Conservation (phyloP, 2,797 vertebrate species). For the Lates japonicus region DNA sequence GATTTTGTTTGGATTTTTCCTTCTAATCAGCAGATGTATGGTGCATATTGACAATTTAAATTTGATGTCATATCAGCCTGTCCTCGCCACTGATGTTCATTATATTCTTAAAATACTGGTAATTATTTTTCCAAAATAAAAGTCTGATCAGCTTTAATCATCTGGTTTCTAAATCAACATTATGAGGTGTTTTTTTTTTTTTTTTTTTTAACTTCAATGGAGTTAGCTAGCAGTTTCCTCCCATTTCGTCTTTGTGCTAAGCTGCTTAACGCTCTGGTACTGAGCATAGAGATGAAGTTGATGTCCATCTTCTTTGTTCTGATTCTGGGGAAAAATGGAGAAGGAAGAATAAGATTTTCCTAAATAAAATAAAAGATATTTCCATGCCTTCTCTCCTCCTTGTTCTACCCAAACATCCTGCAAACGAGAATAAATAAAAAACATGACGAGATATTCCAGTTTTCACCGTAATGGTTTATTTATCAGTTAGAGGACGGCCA, state of each 20-base stretch:
- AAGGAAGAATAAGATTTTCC: not conserved
- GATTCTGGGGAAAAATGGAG: not conserved
- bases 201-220: not conserved
- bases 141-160: not conserved
- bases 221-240: not conserved
- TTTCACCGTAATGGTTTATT: constrained; percentile 45
- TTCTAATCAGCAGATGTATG: not conserved
- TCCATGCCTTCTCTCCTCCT: not conserved
- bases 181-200: not conserved
- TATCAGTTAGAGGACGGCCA: constrained; percentile 19
- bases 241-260: not conserved
- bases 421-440: not conserved
- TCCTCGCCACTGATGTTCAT: not conserved
- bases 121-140: constrained; percentile 9
- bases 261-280: constrained; percentile 4
- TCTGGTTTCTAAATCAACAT: not conserved
- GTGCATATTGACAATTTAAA: no score
- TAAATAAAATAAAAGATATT: not conserved
- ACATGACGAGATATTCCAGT: not conserved
- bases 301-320: not conserved
- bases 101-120: not conserved
- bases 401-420: not conserved
- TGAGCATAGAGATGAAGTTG: not conserved
- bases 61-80: no score
- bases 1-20: not conserved